Evolutionary conservation across 2,888 invertebrate genomes (phyloP).

Genomic region (Eristalis arbustorum): DNA sequence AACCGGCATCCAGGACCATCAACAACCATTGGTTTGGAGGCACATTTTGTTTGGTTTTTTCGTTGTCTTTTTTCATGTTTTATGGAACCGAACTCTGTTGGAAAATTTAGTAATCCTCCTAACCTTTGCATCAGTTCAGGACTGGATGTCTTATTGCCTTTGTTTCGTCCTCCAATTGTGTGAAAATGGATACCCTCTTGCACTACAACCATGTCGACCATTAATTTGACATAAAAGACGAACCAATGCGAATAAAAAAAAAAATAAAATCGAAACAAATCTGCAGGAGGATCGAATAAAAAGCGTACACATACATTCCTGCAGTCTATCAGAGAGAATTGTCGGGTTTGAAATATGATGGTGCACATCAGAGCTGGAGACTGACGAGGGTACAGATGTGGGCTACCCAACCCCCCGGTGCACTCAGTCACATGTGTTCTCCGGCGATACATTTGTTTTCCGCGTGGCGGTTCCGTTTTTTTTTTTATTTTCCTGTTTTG

Average conservation of each 20-base stretch:
- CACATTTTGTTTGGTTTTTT: background rate
- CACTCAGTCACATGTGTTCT: slow-evolving; percentile 38
- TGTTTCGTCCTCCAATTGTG: slow-evolving; percentile 68
- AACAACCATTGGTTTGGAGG: slow-evolving; percentile 7
- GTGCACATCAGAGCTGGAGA: slow-evolving; percentile 13
- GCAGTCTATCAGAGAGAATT: slow-evolving; percentile 50
- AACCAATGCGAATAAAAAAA: slow-evolving; percentile 71
- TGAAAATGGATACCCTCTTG: slow-evolving; percentile 73
- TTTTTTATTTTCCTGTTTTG: background rate
- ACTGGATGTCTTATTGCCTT: background rate
- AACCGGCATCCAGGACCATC: background rate
- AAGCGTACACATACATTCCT: slow-evolving; percentile 23
- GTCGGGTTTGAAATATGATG: slow-evolving; percentile 59
- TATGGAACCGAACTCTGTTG: slow-evolving; percentile 3
- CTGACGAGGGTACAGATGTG: background rate
- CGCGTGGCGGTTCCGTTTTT: background rate
- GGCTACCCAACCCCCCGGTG: background rate
- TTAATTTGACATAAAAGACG: slow-evolving; percentile 77
- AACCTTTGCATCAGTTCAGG: slow-evolving; percentile 32
- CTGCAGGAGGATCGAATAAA: slow-evolving; percentile 25
- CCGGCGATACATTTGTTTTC: slow-evolving; percentile 34
- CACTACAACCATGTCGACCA: slow-evolving; percentile 75
- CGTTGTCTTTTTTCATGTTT: background rate
- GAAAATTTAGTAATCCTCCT: slow-evolving; percentile 46
- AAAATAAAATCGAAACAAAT: slow-evolving; percentile 59